A percentile compares a stretch with the other conserved stretches of the same genome.
Evolutionary conservation across 2,888 invertebrate species (phyloP).

Genomic region (Ariolimax columbianus): DNA sequence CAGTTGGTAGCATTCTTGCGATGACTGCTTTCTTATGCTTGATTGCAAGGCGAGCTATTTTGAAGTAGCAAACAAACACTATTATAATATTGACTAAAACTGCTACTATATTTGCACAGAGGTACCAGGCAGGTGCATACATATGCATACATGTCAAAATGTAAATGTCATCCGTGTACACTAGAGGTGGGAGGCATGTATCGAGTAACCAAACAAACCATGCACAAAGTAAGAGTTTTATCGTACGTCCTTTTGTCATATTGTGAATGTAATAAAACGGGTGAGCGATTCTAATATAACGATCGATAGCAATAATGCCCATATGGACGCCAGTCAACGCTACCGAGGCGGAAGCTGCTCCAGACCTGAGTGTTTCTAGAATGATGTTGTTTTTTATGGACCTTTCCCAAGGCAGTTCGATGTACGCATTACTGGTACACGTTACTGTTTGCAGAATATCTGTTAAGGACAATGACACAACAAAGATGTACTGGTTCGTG

Average conservation of each 20-base stretch:
- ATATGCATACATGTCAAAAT: not conserved
- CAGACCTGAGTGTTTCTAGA: not conserved
- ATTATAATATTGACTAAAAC: not conserved
- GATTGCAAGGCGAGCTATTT: not conserved
- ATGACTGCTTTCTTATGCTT: not conserved
- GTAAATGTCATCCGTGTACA: not conserved
- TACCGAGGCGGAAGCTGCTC: not conserved
- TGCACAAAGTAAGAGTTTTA: not conserved
- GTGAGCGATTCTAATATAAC: conserved; percentile 1
- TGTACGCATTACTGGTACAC: not conserved
- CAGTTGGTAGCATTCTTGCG: not conserved
- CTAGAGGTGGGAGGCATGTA: not conserved
- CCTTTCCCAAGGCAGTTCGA: not conserved
- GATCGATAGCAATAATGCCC: conserved; percentile 23
- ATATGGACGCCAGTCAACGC: not conserved
- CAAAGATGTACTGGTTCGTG: not conserved
- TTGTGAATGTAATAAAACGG: not conserved
- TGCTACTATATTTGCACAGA: not conserved
- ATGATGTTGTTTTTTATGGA: not conserved
- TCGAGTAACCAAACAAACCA: not conserved
- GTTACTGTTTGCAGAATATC: not conserved
- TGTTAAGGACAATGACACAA: not conserved
- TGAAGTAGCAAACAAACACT: not conserved
- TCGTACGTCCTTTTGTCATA: not conserved
- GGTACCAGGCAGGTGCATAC: not conserved